Conservation (phyloP, 2,113 vertebrate species). For the Thryonomys swinderianus region DNA sequence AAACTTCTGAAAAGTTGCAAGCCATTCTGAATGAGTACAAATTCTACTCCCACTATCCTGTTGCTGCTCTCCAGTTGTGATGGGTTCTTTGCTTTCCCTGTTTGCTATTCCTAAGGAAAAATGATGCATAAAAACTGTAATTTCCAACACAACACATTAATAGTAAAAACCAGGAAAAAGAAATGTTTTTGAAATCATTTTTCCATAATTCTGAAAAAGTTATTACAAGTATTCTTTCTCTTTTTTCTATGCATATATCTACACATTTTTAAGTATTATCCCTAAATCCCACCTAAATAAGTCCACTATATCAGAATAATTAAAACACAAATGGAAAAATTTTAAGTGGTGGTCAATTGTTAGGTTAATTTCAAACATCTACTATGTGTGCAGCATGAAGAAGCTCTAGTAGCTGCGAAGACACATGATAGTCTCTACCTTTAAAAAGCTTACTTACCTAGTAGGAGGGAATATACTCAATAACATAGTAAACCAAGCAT, state of each 20-base stretch:
- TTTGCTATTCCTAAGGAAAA: not conserved
- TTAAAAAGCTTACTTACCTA: conserved; percentile 11
- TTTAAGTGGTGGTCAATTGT: not conserved
- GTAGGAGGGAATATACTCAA: not conserved
- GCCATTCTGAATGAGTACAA: conserved; percentile 11
- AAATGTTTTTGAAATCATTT: conserved; percentile 9
- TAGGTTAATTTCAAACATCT: not conserved
- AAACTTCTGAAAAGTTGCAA: conserved; percentile 22
- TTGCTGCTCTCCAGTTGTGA: not conserved
- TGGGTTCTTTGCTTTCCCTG: not conserved
- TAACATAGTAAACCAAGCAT: conserved; percentile 18
- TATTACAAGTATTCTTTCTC: not conserved
- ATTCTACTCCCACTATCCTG: not conserved
- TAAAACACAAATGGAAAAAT: not conserved
- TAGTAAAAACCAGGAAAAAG: not conserved
- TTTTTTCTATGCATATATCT: not conserved
- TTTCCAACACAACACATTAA: not conserved
- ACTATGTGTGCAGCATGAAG: not conserved
- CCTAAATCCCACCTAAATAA: not conserved
- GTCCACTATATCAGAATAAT: not conserved
- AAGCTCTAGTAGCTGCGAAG: not conserved
- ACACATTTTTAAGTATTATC: not conserved
- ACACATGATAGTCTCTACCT: not conserved
- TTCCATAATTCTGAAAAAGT: not conserved
- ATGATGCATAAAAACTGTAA: not conserved